These are phyloP conservation scores for Diplosoma virens DNA, from an alignment of 23 tunicate species.

Conservation along the genomic window DNA sequence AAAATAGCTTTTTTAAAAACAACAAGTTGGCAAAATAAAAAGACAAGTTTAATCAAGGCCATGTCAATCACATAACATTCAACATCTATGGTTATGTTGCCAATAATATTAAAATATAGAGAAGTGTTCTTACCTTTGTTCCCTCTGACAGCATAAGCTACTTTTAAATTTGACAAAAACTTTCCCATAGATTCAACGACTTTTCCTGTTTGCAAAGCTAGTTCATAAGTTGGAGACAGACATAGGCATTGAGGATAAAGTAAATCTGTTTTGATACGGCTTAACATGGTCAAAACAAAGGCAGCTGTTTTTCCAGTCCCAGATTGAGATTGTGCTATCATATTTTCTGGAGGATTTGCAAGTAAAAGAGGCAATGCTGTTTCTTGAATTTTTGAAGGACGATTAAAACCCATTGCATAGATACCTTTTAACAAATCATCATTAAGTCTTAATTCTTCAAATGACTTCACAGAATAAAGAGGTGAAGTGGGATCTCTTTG, in stretches of 20 bases:
- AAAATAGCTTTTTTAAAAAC: too few relatives aligned
- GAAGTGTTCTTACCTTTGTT: constrained; percentile 68
- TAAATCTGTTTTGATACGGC: constrained; percentile 48
- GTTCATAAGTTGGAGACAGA: constrained; percentile 89
- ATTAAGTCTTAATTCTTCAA: constrained; percentile 71
- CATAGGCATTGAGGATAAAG: constrained; percentile 80
- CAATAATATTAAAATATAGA: too few relatives aligned
- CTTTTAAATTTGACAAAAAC: constrained; percentile 51
- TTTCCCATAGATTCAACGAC: constrained; percentile 91
- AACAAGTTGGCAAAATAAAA: too few relatives aligned
- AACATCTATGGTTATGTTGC: too few relatives aligned
- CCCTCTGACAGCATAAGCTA: constrained; percentile 85
- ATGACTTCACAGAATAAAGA: constrained; percentile 78
- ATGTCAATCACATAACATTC: too few relatives aligned
- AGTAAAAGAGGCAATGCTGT: constrained; percentile 91
- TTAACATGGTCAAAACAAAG: constrained; percentile 94
- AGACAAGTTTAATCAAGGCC: too few relatives aligned
- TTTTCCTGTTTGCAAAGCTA: constrained; percentile 98
- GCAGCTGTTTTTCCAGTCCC: constrained; percentile 99
- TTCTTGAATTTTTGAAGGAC: constrained; percentile 97
- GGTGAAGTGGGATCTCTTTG: constrained; percentile 97
- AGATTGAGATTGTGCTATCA: constrained; percentile 98
- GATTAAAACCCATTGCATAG: constrained; percentile 89
- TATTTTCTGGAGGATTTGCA: constrained; percentile 89
- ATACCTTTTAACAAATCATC: constrained; percentile 70